Conservation (phyloP, 2,797 vertebrate genomes). For the Chelon auratus region DNA sequence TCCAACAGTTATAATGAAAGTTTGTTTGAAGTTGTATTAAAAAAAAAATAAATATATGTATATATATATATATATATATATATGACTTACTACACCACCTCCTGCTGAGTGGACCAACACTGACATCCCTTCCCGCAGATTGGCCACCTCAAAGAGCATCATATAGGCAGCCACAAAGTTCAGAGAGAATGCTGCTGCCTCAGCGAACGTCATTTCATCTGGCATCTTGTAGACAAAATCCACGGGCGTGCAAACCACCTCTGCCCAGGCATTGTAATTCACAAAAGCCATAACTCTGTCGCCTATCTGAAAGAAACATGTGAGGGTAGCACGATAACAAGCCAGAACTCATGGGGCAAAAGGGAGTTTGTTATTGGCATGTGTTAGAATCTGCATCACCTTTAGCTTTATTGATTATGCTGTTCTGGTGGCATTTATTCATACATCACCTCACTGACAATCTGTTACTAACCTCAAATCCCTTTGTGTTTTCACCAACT, state of each 20-base stretch:
- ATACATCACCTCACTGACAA: constrained; percentile 3
- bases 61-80: no score
- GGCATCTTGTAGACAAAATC: constrained; percentile 98
- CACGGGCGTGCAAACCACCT: constrained; percentile 92
- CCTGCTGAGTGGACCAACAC: constrained; percentile 97
- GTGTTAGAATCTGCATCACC: neutral
- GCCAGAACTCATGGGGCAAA: neutral
- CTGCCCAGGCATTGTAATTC: constrained; percentile 98
- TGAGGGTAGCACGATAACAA: constrained; percentile 9
- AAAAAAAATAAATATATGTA: constrained; percentile 2
- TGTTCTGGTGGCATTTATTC: neutral
- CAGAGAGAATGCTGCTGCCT: constrained; percentile 95
- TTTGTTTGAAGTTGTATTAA: neutral
- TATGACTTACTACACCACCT: constrained; percentile 94
- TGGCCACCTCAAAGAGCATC: constrained; percentile 99
- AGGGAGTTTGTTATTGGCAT: neutral
- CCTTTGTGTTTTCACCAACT: constrained; percentile 91
- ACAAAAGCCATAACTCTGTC: constrained; percentile 98
- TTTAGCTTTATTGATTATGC: constrained; percentile 1
- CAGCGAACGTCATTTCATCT: constrained; percentile 95
- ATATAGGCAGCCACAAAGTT: constrained; percentile 98
- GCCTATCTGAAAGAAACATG: constrained; percentile 88
- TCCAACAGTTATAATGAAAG: neutral
- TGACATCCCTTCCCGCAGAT: constrained; percentile 97
- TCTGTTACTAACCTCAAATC: constrained; percentile 90